Conservation (phyloP, 1,140 invertebrate species). For the Augochlora pura region DNA sequence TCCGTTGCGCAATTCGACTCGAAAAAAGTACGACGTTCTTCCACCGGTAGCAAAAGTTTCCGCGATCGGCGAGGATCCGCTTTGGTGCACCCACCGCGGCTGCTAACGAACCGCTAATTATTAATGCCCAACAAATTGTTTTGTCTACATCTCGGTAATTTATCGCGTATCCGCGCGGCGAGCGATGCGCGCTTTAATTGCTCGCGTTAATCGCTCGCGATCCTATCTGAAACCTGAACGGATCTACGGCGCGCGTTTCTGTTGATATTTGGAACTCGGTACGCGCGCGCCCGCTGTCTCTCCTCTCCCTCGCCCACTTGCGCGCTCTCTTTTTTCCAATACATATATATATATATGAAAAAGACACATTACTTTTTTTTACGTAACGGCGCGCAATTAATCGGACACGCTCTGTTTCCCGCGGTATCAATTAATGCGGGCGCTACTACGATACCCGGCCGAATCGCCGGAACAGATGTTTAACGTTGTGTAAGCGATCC, state of each 20-base stretch:
- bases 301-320: background rate
- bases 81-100: slow-evolving; percentile 5
- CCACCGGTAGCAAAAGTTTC: background rate
- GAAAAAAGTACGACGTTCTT: slow-evolving; percentile 4
- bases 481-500: background rate
- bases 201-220: slow-evolving; percentile 23
- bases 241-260: background rate
- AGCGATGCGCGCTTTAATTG: slow-evolving; percentile 27
- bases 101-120: slow-evolving; percentile 46
- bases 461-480: background rate
- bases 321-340: too few species aligned
- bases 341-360: background rate
- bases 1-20: slow-evolving; percentile 64
- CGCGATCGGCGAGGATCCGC: slow-evolving; percentile 34
- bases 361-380: background rate
- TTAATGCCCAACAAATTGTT: slow-evolving; percentile 59
- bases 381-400: background rate
- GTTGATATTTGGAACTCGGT: background rate
- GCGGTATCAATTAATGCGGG: background rate
- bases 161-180: slow-evolving; percentile 12
- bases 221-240: slow-evolving; percentile 13
- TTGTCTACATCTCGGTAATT: slow-evolving; percentile 29
- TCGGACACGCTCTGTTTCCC: slow-evolving; percentile 26
- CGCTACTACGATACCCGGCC: background rate
- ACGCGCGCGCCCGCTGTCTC: too few species aligned